Conservation (phyloP, 2,113 vertebrate species). For the Calonectris borealis region DNA sequence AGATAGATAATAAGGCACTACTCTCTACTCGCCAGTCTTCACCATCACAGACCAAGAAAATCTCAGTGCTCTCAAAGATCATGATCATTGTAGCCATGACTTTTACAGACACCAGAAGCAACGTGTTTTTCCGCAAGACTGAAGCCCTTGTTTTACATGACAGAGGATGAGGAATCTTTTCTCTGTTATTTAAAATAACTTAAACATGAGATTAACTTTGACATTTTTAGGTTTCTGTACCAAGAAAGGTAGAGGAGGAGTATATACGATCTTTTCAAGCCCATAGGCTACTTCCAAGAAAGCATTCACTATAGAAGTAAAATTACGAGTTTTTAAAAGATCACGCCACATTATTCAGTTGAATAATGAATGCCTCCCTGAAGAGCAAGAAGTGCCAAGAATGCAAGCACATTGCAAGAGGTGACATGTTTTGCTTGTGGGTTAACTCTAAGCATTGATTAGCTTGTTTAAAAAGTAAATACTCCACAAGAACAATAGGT, state of each 20-base stretch:
- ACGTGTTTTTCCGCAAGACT: not conserved
- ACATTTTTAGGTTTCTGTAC: constrained; percentile 3
- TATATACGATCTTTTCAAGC: not conserved
- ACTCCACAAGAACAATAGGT: not conserved
- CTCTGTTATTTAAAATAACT: not conserved
- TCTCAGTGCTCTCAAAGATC: not conserved
- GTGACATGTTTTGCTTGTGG: not conserved
- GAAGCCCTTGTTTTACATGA: not conserved
- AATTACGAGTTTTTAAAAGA: not conserved
- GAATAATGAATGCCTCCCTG: not conserved
- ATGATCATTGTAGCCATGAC: not conserved
- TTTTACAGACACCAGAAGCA: not conserved
- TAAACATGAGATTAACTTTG: not conserved
- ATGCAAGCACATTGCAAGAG: not conserved
- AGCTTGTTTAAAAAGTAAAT: not conserved
- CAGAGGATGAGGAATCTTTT: not conserved
- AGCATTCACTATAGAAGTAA: not conserved
- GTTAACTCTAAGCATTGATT: not conserved
- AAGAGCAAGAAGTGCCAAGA: not conserved
- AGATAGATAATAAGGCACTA: not conserved
- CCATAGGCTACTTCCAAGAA: not conserved
- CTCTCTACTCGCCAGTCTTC: not conserved
- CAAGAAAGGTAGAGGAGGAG: not conserved
- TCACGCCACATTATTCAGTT: not conserved
- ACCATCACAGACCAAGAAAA: not conserved